phyloP scores from a whole-genome alignment of 2,113 vertebrate genomes.

The Brachyhypopomus gauderio region DNA sequence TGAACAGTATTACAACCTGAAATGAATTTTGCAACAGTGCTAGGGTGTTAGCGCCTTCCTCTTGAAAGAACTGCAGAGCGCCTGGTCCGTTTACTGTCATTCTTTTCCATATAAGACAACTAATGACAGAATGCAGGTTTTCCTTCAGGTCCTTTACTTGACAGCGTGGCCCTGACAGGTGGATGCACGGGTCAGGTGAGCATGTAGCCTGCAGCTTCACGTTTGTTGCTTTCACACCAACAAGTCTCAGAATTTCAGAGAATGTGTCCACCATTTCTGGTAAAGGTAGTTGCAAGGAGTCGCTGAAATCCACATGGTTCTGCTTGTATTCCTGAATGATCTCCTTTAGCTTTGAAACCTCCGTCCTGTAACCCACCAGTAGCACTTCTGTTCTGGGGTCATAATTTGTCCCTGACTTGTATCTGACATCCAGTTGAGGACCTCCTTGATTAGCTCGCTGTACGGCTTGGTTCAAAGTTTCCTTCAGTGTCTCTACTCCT shows the following conservation, averaged over 20 bases:
- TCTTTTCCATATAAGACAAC: constrained; percentile 23
- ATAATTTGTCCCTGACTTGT: constrained; percentile 13
- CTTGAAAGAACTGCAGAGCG: constrained; percentile 57
- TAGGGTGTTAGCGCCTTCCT: constrained; percentile 49
- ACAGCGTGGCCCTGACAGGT: constrained; percentile 59
- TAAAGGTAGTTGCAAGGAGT: constrained; percentile 39
- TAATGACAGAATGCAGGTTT: constrained; percentile 30
- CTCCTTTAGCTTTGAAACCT: constrained; percentile 56
- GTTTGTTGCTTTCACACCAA: constrained; percentile 36
- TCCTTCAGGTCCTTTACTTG: constrained; percentile 43
- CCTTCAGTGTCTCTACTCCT: constrained; percentile 54
- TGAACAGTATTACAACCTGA: constrained; percentile 52
- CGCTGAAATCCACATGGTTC: constrained; percentile 50
- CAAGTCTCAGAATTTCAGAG: constrained; percentile 46
- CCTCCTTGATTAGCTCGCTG: constrained; percentile 33
- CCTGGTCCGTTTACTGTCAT: constrained; percentile 60
- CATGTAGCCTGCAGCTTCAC: constrained; percentile 43
- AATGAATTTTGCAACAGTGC: constrained; percentile 53
- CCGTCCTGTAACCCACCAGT: constrained; percentile 61
- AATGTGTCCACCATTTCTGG: constrained; percentile 61
- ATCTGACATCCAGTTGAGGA: constrained; percentile 54
- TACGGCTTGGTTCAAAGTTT: constrained; percentile 48
- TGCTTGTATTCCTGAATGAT: constrained; percentile 56
- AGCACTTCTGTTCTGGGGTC: constrained; percentile 27
- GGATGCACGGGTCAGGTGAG: constrained; percentile 48